Base-by-base conservation (phyloP, 2,888 invertebrate species). In the Norana najaformis region DNA sequence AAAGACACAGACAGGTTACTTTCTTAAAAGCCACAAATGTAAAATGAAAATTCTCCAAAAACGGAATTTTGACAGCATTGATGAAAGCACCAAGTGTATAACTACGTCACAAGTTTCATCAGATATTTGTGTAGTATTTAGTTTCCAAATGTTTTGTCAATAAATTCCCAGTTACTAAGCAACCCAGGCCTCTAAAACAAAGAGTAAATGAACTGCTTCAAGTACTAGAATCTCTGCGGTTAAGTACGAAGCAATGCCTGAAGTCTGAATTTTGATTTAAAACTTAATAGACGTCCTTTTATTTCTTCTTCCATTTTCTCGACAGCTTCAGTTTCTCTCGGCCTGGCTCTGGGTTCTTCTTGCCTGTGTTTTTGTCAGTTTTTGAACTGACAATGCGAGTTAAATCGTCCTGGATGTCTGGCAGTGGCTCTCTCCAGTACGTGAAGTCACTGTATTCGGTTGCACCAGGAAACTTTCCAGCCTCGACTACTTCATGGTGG, bases 391-490 rank as follows among this genome's bases (percentile, higher is more conserved):
- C 85, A 85, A 85, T 23, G 8, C 36, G 37, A 35, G 85, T 85
- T 53, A 90, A 20, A 88, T 92, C 92, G 34, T 53, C 37, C 37
- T 91, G 91, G 18, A 93, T 89, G 37, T 96, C 96, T 5, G 96
- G 96, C 92, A 98, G 96, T 20, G 98, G 98, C 92, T 97, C 97
- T 92, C 98, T 96, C 99, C 99, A 99, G 95, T 97, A 99, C 93
- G 97, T 97, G 93, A 98, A 98, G 94, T 97, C 97, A 91, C 97
- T 97, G 96, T 96, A 98, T 91, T 96, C 95, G 85, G 94, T 94
- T 34, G 93, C 92, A 18, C 93, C 92, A 90, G 94, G 96, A 96
- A 92, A 96, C 88, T 91, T 91, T n/a, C 92, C 91, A 20, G 91
- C 47, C 20, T 90, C 90, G n/a, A 37, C 69, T 41, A 90, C 89